Evolutionary conservation across 2,888 invertebrate species (phyloP).

Genomic region (Sceliomorpha sp.): DNA sequence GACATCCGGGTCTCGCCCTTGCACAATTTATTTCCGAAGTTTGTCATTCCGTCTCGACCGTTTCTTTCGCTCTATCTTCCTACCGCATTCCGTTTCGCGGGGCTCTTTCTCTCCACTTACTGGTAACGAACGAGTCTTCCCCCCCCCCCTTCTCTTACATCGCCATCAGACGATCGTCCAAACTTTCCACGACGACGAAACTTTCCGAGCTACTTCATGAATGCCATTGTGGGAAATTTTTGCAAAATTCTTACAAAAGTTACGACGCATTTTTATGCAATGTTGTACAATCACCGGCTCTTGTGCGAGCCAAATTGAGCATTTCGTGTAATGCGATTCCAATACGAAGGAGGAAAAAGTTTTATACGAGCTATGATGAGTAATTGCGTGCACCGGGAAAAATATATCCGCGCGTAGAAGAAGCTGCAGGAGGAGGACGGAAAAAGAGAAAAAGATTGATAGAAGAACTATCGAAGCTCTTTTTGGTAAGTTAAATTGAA

Average conservation of each 20-base stretch:
- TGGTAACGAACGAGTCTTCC: slow-evolving; percentile 51
- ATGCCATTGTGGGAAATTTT: slow-evolving; percentile 30
- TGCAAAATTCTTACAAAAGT: slow-evolving; percentile 35
- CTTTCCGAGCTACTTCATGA: slow-evolving; percentile 47
- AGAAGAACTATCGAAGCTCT: too few species aligned
- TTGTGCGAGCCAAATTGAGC: slow-evolving; percentile 32
- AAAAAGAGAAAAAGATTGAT: too few species aligned
- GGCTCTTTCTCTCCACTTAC: slow-evolving; percentile 42
- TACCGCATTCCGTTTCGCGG: slow-evolving; percentile 37
- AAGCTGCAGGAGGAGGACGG: too few species aligned
- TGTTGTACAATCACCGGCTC: slow-evolving; percentile 37
- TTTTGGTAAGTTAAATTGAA: too few species aligned
- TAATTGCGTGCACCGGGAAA: not conserved
- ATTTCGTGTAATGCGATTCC: slow-evolving; percentile 23
- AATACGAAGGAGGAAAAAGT: slow-evolving; percentile 22
- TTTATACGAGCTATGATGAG: slow-evolving; percentile 7
- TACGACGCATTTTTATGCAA: slow-evolving; percentile 39
- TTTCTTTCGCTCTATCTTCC: slow-evolving; percentile 52
- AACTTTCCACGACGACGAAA: slow-evolving; percentile 37
- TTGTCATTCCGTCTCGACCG: slow-evolving; percentile 45
- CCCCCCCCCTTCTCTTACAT: slow-evolving; percentile 24
- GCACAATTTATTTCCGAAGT: slow-evolving; percentile 48
- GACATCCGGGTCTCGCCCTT: slow-evolving; percentile 34
- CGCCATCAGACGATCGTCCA: slow-evolving; percentile 43
- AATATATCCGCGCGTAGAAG: too few species aligned